phyloP scores from a whole-genome alignment of 2,113 vertebrate species.

The Centropus unirufus region DNA sequence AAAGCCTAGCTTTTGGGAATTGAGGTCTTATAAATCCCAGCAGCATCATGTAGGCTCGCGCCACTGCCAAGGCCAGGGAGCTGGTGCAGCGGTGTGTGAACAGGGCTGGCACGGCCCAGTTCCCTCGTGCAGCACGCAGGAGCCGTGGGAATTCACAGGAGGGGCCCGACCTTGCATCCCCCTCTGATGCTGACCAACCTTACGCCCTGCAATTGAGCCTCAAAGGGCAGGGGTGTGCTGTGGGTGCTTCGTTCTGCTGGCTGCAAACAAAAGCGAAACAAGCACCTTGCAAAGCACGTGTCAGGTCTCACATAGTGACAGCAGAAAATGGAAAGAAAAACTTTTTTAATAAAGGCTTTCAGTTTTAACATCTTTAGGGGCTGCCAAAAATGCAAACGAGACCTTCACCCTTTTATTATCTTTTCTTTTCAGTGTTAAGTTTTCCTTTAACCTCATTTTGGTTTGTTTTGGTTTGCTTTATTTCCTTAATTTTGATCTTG shows the following conservation, averaged over 20 bases:
- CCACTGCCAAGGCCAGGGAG: not conserved
- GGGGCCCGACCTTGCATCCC: accelerated
- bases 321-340: not conserved
- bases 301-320: not conserved
- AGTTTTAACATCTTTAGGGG: not conserved
- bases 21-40: not conserved
- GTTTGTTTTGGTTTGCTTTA: constrained; percentile 20
- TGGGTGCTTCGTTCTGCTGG: not conserved
- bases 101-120: accelerated
- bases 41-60: not conserved
- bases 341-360: not conserved
- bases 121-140: accelerated
- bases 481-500: not conserved
- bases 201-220: accelerated
- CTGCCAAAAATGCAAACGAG: not conserved
- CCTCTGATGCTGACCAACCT: not conserved
- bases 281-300: not conserved
- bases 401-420: not conserved
- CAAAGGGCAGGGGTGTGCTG: accelerated
- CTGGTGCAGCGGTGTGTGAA: accelerated
- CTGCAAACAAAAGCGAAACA: not conserved
- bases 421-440: not conserved
- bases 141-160: accelerated
- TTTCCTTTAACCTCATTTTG: not conserved
- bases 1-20: not conserved